Base-by-base conservation (phyloP, 2,113 vertebrate genomes). In the Sisor rabdophorus region DNA sequence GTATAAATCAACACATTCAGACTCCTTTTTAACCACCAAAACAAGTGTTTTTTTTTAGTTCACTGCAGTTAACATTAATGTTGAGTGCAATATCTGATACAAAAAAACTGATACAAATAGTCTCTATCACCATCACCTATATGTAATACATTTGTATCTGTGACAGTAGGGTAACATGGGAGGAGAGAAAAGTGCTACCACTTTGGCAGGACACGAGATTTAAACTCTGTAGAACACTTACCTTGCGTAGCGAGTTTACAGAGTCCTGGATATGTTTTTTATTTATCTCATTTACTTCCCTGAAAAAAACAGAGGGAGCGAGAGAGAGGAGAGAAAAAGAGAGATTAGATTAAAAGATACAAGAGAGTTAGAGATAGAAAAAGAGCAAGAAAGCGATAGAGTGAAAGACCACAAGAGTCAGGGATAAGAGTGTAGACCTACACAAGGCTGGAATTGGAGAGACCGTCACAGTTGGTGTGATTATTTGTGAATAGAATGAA, bases 281-380 rank as follows among this genome's bases (percentile, higher is more conserved):
- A 81, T 95, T 95, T 77, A 96, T 95, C 82, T 96, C 94, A 0
- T 89, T 93, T 83, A 94, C 85, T 55, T 95, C 93, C 79, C 90
- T 93, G 24, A 13, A 63, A 53, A 22, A 44, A 10, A 44, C 60
- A 59, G 52, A 48, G 22, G 30, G 32, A 55, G n/a, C 20, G 36
- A 61, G 59, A 15, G 2, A 56, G n/a, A 58, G 24, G 16, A 20
- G 64, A 59, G 47, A 48, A 20, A 40, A 26, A 55, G 26, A 17
- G 24, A 16, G 24, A 24, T 4, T 36, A 7, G 56, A 17, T 13
- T 8, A 10, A 44, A 44, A 44, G 9, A 10, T 9, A n/a, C 4
- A 7, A 4, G 10, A 6, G 10, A 44, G 40, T 7, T 9, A 44
- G 40, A 9, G 40, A 44, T 9, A 44, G 64, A 59, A 44, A 48